Percentiles rank a stretch among this genome's conserved stretches.
Conservation (phyloP, 2,797 vertebrate species). For the Pipistrellus nathusii region DNA sequence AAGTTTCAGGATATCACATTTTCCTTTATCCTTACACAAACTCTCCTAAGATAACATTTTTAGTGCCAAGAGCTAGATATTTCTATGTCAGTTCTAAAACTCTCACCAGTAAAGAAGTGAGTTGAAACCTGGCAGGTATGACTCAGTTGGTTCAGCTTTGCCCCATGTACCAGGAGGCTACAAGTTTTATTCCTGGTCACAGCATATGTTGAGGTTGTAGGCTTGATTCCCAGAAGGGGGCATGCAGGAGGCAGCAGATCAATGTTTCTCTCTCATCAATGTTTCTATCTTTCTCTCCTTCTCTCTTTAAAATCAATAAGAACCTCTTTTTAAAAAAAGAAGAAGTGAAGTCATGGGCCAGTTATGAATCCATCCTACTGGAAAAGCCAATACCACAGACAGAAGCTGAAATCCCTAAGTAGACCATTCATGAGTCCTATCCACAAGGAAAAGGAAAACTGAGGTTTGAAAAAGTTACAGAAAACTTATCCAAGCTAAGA, state of each 20-base stretch:
- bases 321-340: too few relatives aligned
- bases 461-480: background rate
- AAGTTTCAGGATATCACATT: background rate
- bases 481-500: background rate
- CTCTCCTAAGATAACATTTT: background rate
- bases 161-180: too few relatives aligned
- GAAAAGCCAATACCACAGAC: background rate
- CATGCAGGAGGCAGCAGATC: too few relatives aligned
- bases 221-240: too few relatives aligned
- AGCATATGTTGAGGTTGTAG: too few relatives aligned
- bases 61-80: background rate
- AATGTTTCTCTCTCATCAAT: too few relatives aligned
- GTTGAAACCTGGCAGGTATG: background rate
- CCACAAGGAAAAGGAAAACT: background rate
- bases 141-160: too few relatives aligned
- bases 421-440: background rate
- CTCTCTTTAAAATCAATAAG: too few relatives aligned
- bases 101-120: background rate
- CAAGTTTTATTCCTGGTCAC: too few relatives aligned
- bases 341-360: background rate
- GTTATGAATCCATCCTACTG: background rate
- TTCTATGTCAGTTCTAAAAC: background rate
- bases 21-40: constrained; percentile 17
- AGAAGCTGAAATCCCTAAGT: background rate
- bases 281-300: too few relatives aligned